A percentile compares a stretch with the other conserved stretches of the same genome.
phyloP scores from a whole-genome alignment of 2,888 invertebrate species.

The Amphipoea oculea region DNA sequence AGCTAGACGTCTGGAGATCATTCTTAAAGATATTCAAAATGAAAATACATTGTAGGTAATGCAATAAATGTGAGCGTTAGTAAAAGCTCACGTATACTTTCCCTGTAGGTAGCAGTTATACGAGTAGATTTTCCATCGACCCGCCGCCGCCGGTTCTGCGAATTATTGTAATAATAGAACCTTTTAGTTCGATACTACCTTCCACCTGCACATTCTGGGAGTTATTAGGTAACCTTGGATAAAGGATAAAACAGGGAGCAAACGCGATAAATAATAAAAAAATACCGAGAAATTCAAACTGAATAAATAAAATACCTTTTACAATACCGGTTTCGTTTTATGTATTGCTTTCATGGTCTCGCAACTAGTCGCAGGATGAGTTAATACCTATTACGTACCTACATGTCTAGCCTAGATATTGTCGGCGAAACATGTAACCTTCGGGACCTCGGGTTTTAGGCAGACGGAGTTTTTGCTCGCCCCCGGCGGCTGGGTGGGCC shows the following conservation, averaged over 20 bases:
- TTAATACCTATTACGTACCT: constrained; percentile 65
- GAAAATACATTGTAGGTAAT: neutral
- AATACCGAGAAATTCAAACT: neutral
- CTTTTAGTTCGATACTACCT: constrained; percentile 27
- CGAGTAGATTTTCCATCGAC: constrained; percentile 39
- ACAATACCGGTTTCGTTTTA: constrained; percentile 3
- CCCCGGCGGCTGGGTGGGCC: constrained; percentile 23
- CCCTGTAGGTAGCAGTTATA: constrained; percentile 13
- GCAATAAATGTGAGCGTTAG: neutral
- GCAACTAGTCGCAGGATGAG: constrained; percentile 46
- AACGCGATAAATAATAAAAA: neutral
- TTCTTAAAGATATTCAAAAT: neutral
- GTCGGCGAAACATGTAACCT: constrained; percentile 56
- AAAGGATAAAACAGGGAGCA: neutral
- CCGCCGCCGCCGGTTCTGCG: constrained; percentile 22
- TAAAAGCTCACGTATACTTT: constrained; percentile 19
- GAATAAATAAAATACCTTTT: neutral
- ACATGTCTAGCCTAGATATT: constrained; percentile 60
- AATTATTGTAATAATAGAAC: constrained; percentile 50
- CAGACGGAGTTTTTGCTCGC: constrained; percentile 50
- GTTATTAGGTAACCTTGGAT: neutral
- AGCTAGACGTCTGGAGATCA: constrained; percentile 7
- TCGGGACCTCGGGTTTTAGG: constrained; percentile 55
- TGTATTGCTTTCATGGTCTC: constrained; percentile 4
- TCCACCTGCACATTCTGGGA: constrained; percentile 18